phyloP scores from a whole-genome alignment of 2,113 vertebrate genomes.

The Chlorodrepanis virens region DNA sequence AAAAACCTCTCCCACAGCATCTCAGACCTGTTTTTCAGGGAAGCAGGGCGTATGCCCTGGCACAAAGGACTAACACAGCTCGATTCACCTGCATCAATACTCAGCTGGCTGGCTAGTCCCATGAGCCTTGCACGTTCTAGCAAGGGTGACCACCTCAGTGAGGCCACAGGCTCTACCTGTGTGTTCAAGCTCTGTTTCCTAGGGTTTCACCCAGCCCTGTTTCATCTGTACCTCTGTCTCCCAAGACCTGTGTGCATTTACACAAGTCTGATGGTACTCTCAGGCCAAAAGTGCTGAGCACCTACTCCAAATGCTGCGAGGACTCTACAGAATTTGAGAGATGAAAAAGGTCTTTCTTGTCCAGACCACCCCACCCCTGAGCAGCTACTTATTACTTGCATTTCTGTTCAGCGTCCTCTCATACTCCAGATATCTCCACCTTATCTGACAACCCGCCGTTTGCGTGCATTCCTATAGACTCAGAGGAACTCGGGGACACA shows the following conservation, averaged over 20 bases:
- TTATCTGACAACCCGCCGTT: neutral
- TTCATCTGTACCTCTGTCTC: neutral
- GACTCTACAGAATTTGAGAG: neutral
- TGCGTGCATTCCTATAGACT: neutral
- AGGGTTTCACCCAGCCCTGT: neutral
- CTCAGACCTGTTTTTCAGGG: neutral
- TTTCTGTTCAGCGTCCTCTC: neutral
- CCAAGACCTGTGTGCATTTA: accelerated
- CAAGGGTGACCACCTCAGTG: accelerated
- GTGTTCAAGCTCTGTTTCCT: neutral
- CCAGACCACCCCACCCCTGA: neutral
- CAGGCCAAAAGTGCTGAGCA: neutral
- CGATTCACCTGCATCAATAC: neutral
- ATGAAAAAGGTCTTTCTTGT: neutral
- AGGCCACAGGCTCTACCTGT: neutral
- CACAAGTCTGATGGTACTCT: neutral
- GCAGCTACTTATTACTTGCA: neutral
- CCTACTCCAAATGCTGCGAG: too few species aligned
- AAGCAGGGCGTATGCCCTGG: neutral
- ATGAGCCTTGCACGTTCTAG: accelerated
- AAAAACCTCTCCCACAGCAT: neutral
- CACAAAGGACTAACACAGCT: neutral
- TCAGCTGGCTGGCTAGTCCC: neutral
- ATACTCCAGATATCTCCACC: neutral
- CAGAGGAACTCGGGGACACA: neutral